A percentile compares a stretch with the other conserved stretches of the same genome.
Conservation (phyloP, 2,888 invertebrate species). For the Trichogramma dendrolimi region DNA sequence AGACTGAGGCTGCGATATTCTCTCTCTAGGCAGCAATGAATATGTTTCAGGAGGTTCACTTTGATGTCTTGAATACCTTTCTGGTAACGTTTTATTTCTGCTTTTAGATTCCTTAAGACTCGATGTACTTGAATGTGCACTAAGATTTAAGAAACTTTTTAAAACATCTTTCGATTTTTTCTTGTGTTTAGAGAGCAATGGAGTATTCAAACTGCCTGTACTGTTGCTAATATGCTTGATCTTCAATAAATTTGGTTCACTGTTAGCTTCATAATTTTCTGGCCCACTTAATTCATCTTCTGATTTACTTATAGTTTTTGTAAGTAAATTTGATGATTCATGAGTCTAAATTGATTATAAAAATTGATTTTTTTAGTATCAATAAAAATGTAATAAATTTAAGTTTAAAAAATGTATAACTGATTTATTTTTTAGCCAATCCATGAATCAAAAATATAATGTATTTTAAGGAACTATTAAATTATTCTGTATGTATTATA, state of each 20-base stretch:
- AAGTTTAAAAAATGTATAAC: too few species aligned
- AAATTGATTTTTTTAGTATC: too few species aligned
- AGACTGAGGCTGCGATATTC: conserved; percentile 17
- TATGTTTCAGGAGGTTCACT: conserved; percentile 43
- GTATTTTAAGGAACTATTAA: too few species aligned
- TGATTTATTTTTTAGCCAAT: too few species aligned
- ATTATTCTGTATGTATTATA: too few species aligned
- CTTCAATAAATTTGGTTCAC: conserved; percentile 40
- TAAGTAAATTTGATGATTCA: conserved; percentile 1
- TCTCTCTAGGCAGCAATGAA: conserved; percentile 30
- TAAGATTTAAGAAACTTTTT: conserved; percentile 36
- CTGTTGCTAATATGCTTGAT: conserved; percentile 46
- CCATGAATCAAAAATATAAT: too few species aligned
- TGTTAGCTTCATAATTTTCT: conserved; percentile 37
- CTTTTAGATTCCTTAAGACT: not conserved
- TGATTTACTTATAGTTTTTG: conserved; percentile 43
- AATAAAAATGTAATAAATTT: too few species aligned
- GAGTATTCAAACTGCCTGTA: conserved; percentile 43
- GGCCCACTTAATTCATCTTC: conserved; percentile 47
- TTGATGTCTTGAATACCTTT: conserved; percentile 37
- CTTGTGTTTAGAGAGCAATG: conserved; percentile 33
- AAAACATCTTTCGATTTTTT: conserved; percentile 34
- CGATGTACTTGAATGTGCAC: not conserved
- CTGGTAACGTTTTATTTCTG: not conserved
- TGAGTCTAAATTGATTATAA: not conserved